Evolutionary conservation across 2,113 vertebrate genomes (phyloP).

Genomic region (Sphyrna mokarran): DNA sequence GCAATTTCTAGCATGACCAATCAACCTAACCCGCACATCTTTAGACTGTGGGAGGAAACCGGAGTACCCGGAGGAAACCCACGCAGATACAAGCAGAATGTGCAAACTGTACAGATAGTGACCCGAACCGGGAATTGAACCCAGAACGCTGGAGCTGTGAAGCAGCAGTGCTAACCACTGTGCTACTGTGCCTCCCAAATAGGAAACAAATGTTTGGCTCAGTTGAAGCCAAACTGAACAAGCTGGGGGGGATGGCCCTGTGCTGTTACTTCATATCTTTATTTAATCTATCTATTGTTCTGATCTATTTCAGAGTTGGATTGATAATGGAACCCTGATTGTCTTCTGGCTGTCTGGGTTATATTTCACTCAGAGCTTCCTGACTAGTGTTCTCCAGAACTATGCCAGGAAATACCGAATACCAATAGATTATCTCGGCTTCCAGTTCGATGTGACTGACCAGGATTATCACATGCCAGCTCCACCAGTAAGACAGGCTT

Average conservation of each 20-base stretch:
- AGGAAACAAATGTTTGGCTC: background rate
- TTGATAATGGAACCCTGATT: slow-evolving; percentile 39
- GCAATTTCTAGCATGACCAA: no score
- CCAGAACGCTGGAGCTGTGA: no score
- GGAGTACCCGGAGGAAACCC: no score
- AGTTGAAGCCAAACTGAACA: background rate
- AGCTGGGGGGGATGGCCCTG: no score
- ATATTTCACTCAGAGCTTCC: slow-evolving; percentile 44
- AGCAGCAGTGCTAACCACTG: no score
- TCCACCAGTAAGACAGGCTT: background rate
- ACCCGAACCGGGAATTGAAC: no score
- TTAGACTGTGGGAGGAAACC: no score
- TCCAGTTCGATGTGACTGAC: slow-evolving; percentile 40
- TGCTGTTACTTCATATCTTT: background rate
- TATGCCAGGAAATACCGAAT: slow-evolving; percentile 41
- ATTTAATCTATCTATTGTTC: background rate
- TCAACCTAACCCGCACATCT: no score
- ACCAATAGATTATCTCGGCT: slow-evolving; percentile 42
- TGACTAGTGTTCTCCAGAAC: slow-evolving; percentile 43
- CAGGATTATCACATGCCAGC: background rate
- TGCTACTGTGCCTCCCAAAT: no score
- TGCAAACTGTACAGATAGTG: no score
- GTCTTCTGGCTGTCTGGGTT: slow-evolving; percentile 45
- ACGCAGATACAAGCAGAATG: no score
- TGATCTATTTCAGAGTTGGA: slow-evolving; percentile 40